Percentiles rank a stretch among this genome's conserved stretches.
Evolutionary conservation across 2,113 vertebrate species (phyloP).

Genomic region (Rhombomys opimus): DNA sequence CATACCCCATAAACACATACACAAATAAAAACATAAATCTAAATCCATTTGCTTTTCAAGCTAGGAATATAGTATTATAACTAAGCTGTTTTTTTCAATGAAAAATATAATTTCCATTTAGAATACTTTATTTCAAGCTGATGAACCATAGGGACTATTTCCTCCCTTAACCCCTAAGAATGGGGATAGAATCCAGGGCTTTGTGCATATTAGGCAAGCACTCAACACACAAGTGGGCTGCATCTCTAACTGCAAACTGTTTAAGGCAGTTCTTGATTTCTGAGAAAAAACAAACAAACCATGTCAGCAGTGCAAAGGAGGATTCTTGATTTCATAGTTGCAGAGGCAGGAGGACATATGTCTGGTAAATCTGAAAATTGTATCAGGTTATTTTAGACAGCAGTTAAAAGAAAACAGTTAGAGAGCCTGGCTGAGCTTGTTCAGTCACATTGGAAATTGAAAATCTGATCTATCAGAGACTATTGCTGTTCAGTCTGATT

Average conservation of each 20-base stretch:
- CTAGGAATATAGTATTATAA: not conserved
- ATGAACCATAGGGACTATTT: not conserved
- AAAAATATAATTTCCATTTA: not conserved
- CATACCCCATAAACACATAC: not conserved
- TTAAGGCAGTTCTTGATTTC: not conserved
- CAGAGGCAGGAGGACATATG: not conserved
- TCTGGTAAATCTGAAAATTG: conserved; percentile 25
- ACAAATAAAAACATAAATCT: not conserved
- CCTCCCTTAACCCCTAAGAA: not conserved
- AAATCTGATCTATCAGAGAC: not conserved
- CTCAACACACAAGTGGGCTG: not conserved
- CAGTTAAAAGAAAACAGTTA: not conserved
- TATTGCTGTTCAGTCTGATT: not conserved
- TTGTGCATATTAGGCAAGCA: not conserved
- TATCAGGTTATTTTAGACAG: conserved; percentile 6
- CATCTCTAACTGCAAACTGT: not conserved
- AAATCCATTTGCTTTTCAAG: conserved; percentile 35
- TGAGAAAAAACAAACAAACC: conserved; percentile 20
- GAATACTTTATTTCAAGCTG: conserved; percentile 19
- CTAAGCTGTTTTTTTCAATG: not conserved
- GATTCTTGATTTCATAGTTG: conserved; percentile 7
- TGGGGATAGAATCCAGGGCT: not conserved
- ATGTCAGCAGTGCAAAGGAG: not conserved
- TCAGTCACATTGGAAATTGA: not conserved
- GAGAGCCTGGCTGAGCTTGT: not conserved